phyloP scores from a whole-genome alignment of 2,888 invertebrate genomes.

The Oasisia sp. region DNA sequence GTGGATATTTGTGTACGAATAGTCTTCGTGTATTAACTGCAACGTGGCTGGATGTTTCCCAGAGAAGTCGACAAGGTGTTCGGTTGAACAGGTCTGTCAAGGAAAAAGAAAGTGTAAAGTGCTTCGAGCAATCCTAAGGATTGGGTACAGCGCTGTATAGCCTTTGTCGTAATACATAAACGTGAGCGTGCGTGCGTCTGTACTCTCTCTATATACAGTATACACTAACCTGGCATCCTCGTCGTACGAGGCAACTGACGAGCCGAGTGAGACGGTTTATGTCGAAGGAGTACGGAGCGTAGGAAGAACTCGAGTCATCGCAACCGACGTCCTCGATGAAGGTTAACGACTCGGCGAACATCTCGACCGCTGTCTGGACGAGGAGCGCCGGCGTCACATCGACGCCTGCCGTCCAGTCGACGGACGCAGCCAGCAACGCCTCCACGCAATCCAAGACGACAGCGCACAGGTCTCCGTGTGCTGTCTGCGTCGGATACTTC shows the following conservation, averaged over 20 bases:
- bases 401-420: background rate
- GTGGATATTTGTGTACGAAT: too few relatives aligned
- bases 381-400: background rate
- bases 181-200: background rate
- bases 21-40: too few relatives aligned
- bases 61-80: too few relatives aligned
- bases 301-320: background rate
- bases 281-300: background rate
- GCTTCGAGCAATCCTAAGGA: too few relatives aligned
- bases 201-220: too few relatives aligned
- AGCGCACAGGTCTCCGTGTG: conserved; percentile 26
- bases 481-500: conserved; percentile 25
- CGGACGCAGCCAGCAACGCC: conserved; percentile 27
- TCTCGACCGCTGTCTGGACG: background rate
- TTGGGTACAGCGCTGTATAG: too few relatives aligned
- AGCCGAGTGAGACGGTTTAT: background rate
- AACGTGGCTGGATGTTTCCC: too few relatives aligned
- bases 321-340: background rate
- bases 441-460: conserved; percentile 29
- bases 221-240: background rate
- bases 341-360: background rate
- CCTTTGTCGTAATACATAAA: background rate
- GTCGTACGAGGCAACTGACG: background rate
- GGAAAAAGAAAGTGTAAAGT: too few relatives aligned
- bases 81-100: too few relatives aligned